phyloP scores from a whole-genome alignment of 1,140 invertebrate species.

The Potamilus streckersoni region DNA sequence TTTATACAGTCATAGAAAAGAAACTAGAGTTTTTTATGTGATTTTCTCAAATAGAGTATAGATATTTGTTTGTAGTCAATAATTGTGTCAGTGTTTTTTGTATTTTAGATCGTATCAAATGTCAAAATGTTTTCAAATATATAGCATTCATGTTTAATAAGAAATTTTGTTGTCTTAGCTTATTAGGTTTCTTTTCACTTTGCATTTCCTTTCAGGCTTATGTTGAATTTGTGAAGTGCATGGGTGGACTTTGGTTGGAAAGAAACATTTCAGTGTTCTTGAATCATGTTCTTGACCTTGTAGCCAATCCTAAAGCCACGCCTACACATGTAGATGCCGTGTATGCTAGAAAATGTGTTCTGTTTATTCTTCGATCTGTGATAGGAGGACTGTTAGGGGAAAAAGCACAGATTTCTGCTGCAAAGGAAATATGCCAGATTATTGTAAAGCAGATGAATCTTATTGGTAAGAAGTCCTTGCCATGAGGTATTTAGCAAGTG shows the following conservation, averaged over 20 bases:
- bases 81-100: too few species aligned
- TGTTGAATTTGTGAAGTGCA: constrained; percentile 90
- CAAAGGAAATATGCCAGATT: constrained; percentile 93
- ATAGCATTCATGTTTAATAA: too few species aligned
- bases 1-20: too few species aligned
- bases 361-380: constrained; percentile 91
- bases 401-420: constrained; percentile 91
- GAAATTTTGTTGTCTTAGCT: not conserved
- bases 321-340: constrained; percentile 97
- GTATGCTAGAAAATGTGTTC: constrained; percentile 96
- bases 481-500: too few species aligned
- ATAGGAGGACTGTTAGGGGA: constrained; percentile 95
- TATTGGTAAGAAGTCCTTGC: constrained; percentile 44
- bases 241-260: constrained; percentile 95
- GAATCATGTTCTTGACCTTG: constrained; percentile 90
- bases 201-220: constrained; percentile 79
- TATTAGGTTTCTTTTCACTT: not conserved
- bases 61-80: too few species aligned
- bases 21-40: too few species aligned
- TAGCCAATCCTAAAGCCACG: constrained; percentile 89
- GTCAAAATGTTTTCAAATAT: too few species aligned
- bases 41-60: too few species aligned
- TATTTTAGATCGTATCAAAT: too few species aligned
- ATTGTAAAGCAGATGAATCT: constrained; percentile 93
- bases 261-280: constrained; percentile 88